Evolutionary conservation across 1,140 invertebrate species (phyloP), one percentile per base, ranked within the genome.

Genomic region (Drosophila bifasciata): DNA sequence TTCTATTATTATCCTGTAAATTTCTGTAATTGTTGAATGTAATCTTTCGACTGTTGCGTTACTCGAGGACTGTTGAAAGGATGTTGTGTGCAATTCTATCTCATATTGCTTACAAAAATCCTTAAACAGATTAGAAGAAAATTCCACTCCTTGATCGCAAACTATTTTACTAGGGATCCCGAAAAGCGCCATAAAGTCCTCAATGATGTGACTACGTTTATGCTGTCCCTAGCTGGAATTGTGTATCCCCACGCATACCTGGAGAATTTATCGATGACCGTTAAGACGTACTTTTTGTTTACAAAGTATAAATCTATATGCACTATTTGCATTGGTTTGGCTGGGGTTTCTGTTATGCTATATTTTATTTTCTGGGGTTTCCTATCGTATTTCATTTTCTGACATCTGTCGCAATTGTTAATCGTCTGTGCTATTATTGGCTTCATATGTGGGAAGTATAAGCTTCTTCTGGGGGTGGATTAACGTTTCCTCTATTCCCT

Each of bases 321-420:
- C 8, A 89, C 44, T 16, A 88, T 81, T 41, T 90, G 73, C 43
- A 91, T 67, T 13, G 83, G 80, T 77, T 73, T 83, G 16, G 2
- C 32, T 32, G 63, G 62, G 17, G 63, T 80, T 23, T 76, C 74
- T 36, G 80, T 81, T 32, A 75, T 15, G 61, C 79, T 70, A 41
- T 73, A 72, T 55, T 66, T 52, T 55, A 77, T 40, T 62, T 85
- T 80, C 8, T 55, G 60, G n/a, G 81, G 88, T 5, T 77, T 51
- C 67, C 88, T 76, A n/a, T 90, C 78, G 49, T 90, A 86, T 76
- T 91, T 90, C 1, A 45, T 68, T 62, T 66, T 63, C 59, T 80
- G 67, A 40, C 77, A 59, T 25, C 13, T 66, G 52, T 23, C 25
- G 49, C 50, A 53, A 17, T 44, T 36, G 17, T 59, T 50, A 5